Evolutionary conservation across 2,888 invertebrate species (phyloP).

Genomic region (Drepanosiphum platanoidis): DNA sequence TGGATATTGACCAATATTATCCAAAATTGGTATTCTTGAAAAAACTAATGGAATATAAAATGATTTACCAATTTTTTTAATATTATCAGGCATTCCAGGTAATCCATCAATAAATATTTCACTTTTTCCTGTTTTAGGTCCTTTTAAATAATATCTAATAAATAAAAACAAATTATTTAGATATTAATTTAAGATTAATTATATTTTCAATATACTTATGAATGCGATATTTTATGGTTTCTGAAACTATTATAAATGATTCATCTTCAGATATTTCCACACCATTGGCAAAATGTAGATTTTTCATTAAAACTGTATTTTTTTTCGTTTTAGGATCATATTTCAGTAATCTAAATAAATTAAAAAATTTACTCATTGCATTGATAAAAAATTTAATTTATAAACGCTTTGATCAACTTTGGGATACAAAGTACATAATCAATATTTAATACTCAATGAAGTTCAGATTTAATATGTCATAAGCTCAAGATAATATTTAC

Average conservation of each 20-base stretch:
- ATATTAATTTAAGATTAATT: background rate
- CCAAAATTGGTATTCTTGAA: slow-evolving; percentile 68
- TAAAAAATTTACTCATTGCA: no score
- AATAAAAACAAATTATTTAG: slow-evolving; percentile 3
- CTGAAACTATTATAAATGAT: slow-evolving; percentile 82
- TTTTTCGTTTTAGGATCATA: slow-evolving; percentile 82
- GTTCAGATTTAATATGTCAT: no score
- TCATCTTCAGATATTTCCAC: slow-evolving; percentile 82
- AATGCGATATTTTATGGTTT: slow-evolving; percentile 76
- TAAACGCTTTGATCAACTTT: no score
- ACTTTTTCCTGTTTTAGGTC: slow-evolving; percentile 80
- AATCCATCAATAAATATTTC: slow-evolving; percentile 85
- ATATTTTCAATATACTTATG: slow-evolving; percentile 69
- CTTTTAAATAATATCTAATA: slow-evolving; percentile 78
- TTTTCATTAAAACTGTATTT: slow-evolving; percentile 79
- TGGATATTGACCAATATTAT: slow-evolving; percentile 61
- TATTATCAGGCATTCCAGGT: slow-evolving; percentile 77
- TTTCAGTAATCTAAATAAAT: slow-evolving; percentile 76
- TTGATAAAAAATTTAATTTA: no score
- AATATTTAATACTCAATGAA: no score
- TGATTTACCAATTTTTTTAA: slow-evolving; percentile 72
- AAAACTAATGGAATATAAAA: slow-evolving; percentile 74
- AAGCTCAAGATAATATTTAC: no score
- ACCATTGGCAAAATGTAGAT: slow-evolving; percentile 89
- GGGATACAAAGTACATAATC: no score